Base-by-base conservation (phyloP, 2,797 vertebrate species). In the Hozukius guyotensis region DNA sequence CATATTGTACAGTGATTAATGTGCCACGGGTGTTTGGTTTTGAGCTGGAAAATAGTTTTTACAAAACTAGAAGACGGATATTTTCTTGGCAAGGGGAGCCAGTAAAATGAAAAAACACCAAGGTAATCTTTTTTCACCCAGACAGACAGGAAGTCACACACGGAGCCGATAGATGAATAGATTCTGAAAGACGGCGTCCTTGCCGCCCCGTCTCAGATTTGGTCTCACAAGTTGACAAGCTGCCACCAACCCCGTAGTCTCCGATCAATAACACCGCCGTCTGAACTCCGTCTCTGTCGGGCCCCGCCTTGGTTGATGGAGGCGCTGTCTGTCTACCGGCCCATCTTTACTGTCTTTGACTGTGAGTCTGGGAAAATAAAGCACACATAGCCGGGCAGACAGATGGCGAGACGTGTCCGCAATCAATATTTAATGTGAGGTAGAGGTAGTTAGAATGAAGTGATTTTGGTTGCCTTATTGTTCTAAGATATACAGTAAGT, bases 211-310 rank as follows among this genome's bases (percentile, higher is more conserved):
- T 73, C 56, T 76, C 61, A 36, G 60, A 22, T 53, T 77, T 8
- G 70, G 34, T 72, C 75, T 78, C 77, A 60, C 75, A 31, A 31
- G 82, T 25, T 80, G 81, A 82, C 80, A 76, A 53, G 53, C 75
- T 79, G 80, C 78, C 85, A 73, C 42, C 20, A 2, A 52, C 11
- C 4, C 13, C 25, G 18, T 57, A n/a, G 76, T 75, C 69, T 72
- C 42, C 31, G 57, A 85, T 89, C 83, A 81, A 85, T 89, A 82
- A 66, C 64, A 13, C 84, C 72, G 76, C 73, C 62, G 80, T 77
- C 72, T 70, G 64, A 76, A 34, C 79, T 80, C 72, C 75, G 14
- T 79, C 81, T 75, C 62, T 73, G 62, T 80, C 82, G 8, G 8
- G 55, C 29, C 11, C 8, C 2, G 27, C 24, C 66, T 18, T 1